Conservation (phyloP, 2,888 invertebrate genomes). For the Tipula lateralis region DNA sequence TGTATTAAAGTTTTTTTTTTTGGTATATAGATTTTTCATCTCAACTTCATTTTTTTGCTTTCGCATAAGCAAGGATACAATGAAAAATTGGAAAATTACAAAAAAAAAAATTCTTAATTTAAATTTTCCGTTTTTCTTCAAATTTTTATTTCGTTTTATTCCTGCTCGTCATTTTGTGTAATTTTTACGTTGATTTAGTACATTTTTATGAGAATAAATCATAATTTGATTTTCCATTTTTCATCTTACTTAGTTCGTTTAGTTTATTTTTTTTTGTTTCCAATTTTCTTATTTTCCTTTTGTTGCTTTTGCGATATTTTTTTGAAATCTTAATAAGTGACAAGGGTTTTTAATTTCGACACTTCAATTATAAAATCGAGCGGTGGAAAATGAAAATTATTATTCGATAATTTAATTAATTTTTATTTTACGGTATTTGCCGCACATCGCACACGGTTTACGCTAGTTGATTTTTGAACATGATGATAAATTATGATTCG, state of each 20-base stretch:
- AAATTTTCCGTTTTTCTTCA: not conserved
- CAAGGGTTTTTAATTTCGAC: slow-evolving; percentile 24
- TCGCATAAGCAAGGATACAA: not conserved
- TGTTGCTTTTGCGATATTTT: not conserved
- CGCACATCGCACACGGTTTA: not conserved
- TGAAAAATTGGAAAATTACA: slow-evolving; percentile 1
- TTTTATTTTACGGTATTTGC: not conserved
- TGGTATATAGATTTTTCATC: not conserved
- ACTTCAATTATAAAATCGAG: not conserved
- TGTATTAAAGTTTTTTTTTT: slow-evolving; percentile 12
- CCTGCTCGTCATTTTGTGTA: not conserved
- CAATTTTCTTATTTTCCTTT: not conserved
- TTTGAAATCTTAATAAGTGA: not conserved
- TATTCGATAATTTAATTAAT: slow-evolving; percentile 11
- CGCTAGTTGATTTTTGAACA: not conserved
- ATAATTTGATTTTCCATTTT: slow-evolving; percentile 14
- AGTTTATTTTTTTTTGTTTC: not conserved
- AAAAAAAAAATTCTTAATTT: slow-evolving; percentile 11
- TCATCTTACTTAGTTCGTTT: not conserved
- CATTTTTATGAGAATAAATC: slow-evolving; percentile 11
- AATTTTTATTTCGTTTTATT: not conserved
- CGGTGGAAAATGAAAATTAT: not conserved
- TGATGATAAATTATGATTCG: not conserved
- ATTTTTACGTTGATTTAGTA: slow-evolving; percentile 19
- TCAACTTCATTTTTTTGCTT: not conserved